A percentile compares a stretch with the other conserved stretches of the same genome.
phyloP scores from a whole-genome alignment of 2,888 invertebrate genomes.

The Penaeus monodon region DNA sequence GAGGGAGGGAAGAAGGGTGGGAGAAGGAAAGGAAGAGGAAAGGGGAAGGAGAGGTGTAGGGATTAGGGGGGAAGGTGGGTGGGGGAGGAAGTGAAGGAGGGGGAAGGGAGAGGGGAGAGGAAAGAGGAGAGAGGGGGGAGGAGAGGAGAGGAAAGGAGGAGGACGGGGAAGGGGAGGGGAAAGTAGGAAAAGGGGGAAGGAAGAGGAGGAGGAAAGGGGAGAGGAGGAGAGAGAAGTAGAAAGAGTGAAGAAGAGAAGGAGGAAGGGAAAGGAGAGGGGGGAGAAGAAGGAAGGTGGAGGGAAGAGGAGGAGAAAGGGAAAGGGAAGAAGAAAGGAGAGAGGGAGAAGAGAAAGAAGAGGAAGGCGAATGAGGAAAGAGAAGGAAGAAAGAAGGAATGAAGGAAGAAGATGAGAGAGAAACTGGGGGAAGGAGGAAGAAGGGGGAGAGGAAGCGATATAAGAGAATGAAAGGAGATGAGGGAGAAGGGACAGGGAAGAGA shows the following conservation, averaged over 20 bases:
- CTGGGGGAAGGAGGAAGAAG: background rate
- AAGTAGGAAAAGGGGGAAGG: background rate
- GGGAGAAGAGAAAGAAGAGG: too few species aligned
- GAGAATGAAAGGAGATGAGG: background rate
- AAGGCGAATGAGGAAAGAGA: too few species aligned
- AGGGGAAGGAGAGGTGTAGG: background rate
- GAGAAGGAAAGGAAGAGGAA: background rate
- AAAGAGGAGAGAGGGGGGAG: too few species aligned
- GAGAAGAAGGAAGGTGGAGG: background rate
- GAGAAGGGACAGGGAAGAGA: background rate
- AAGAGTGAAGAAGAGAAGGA: fast-evolving
- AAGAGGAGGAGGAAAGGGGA: too few species aligned
- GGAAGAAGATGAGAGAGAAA: background rate
- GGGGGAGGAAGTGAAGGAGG: background rate
- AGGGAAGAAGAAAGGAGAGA: too few species aligned
- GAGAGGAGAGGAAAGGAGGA: too few species aligned
- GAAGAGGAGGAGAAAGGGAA: too few species aligned
- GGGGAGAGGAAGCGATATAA: background rate
- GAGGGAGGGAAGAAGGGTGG: background rate
- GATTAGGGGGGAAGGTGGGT: background rate
- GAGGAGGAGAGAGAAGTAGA: too few species aligned
- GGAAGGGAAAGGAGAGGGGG: background rate
- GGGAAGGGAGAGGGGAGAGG: background rate
- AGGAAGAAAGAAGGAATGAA: too few species aligned
- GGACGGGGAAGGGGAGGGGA: too few species aligned